Base-by-base conservation (phyloP, 2,888 invertebrate species). In the Plusia festucae region DNA sequence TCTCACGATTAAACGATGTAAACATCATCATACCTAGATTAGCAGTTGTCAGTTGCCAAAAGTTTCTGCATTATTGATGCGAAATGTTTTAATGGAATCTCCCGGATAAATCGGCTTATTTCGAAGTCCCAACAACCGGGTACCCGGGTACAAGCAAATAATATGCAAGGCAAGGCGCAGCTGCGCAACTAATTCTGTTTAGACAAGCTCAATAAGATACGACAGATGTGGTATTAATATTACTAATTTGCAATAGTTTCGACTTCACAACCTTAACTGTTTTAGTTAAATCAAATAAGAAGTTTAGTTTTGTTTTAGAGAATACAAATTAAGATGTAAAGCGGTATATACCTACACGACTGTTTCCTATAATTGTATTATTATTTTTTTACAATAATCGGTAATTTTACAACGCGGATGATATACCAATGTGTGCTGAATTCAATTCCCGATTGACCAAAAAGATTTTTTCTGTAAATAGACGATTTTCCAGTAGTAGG, bases 171-270 rank as follows among this genome's bases (percentile, higher is more conserved):
- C 70, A 32, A 59, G 59, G 75, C 78, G 76, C 85, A 88, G 86
- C 83, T 88, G 86, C 77, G 82, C 76, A 69, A 73, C 80, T 83
- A 86, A 85, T 86, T 85, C 83, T 81, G 84, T 85, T 82, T 79
- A 82, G 79, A 82, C 82, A 77, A 74, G 77, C 74, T 82, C 76
- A 77, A 81, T 82, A 79, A 78, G 70, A 68, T 51, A 60, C 68
- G 24, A 57, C 82, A 68, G 74, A 72, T 60, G 70, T 58, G 54
- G 72, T 75, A 70, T 69, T 78, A 76, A 73, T 80, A 70, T 79
- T 80, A 70, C 72, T 79, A 61, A 68, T 55, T 63, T 59, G 54
- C 40, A 55, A 15, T 30, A 49, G 27, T 58, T 15, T 18, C 46
- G 52, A 9, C 13, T 27, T 27, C 16, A 55, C 46, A 61, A 63